A percentile compares a stretch with the other conserved stretches of the same genome.
Conservation (phyloP, 2,888 invertebrate genomes). For the Conomelus anceps region DNA sequence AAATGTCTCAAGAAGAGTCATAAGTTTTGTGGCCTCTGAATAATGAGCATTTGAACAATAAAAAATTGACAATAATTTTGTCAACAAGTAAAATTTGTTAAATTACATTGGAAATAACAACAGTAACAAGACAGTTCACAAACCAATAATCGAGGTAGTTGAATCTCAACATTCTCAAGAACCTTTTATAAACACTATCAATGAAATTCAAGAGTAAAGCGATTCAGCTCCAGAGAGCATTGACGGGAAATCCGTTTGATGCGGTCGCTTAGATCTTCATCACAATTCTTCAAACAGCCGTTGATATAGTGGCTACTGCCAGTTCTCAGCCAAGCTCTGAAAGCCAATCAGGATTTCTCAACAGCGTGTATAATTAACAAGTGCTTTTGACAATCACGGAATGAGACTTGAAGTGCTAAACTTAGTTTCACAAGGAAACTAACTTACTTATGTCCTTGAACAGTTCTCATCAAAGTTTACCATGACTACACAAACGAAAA, state of each 20-base stretch:
- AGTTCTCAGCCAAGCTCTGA: not conserved
- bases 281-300: not conserved
- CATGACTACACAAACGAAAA: not conserved
- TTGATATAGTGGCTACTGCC: not conserved
- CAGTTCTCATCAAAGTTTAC: not conserved
- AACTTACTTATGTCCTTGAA: not conserved
- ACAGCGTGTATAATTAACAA: not conserved
- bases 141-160: too few species aligned
- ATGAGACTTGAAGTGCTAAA: not conserved
- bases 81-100: too few species aligned
- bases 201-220: not conserved
- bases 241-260: not conserved
- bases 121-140: too few species aligned
- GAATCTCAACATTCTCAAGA: too few species aligned
- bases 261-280: not conserved
- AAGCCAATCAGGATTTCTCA: not conserved
- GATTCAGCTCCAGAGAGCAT: not conserved
- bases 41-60: too few species aligned
- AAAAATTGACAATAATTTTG: too few species aligned
- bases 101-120: too few species aligned
- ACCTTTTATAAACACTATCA: not conserved
- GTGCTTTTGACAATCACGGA: not conserved
- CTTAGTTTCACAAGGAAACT: not conserved
- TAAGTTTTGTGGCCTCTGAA: too few species aligned
- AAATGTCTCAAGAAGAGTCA: too few species aligned